phyloP scores from a whole-genome alignment of 2,113 vertebrate genomes.

The Rallus limicola region DNA sequence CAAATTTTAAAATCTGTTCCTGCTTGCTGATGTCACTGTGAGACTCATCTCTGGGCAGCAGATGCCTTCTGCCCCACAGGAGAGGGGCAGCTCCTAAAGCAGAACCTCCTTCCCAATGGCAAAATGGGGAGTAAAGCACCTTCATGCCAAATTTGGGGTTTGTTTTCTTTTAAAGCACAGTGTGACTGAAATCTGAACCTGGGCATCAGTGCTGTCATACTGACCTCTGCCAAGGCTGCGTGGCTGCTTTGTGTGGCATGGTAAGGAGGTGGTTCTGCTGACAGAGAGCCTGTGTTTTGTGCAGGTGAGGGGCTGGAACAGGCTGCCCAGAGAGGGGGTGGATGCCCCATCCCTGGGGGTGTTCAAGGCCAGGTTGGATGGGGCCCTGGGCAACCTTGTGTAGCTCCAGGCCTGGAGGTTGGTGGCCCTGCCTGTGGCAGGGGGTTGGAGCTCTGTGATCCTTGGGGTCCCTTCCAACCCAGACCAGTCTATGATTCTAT shows the following conservation, averaged over 20 bases:
- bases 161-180: not conserved
- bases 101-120: not conserved
- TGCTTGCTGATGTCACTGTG: not conserved
- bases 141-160: rapidly evolving
- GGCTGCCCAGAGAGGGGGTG: no score
- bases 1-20: slow-evolving; percentile 12
- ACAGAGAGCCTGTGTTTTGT: not conserved
- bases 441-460: no score
- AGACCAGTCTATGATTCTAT: no score
- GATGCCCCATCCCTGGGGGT: no score
- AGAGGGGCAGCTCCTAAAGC: not conserved
- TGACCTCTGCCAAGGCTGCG: not conserved
- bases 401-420: no score
- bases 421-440: no score
- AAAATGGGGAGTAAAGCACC: not conserved
- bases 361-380: no score
- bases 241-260: not conserved
- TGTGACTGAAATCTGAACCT: not conserved
- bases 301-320: not conserved
- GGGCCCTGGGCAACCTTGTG: no score
- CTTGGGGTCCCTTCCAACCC: no score
- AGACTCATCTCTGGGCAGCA: not conserved
- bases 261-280: not conserved
- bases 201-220: not conserved
- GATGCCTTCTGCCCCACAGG: not conserved